Conservation (phyloP, 2,113 vertebrate genomes). For the Neopipo cinnamomea region DNA sequence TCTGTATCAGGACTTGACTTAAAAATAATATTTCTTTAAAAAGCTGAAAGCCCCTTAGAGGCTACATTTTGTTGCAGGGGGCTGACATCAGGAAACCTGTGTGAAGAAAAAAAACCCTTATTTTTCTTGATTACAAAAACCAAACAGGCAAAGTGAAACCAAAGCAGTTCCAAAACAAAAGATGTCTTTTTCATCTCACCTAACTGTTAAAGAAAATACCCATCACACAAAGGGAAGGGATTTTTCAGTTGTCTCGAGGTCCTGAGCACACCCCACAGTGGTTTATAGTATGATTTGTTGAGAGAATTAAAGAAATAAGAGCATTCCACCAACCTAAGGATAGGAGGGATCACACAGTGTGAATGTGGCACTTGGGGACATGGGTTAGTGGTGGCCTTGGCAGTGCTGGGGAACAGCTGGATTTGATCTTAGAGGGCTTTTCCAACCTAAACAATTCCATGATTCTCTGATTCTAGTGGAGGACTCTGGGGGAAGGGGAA, state of each 20-base stretch:
- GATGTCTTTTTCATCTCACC: neutral
- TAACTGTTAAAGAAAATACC: neutral
- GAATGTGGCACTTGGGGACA: neutral
- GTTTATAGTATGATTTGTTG: neutral
- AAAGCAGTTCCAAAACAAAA: neutral
- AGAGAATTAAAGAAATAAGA: neutral
- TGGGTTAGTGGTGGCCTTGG: neutral
- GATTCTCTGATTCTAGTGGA: neutral
- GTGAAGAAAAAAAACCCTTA: neutral
- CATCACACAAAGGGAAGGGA: accelerated
- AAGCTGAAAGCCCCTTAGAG: neutral
- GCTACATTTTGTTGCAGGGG: neutral
- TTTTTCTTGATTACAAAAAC: neutral
- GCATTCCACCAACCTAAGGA: neutral
- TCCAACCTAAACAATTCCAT: neutral
- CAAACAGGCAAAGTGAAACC: neutral
- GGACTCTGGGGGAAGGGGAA: neutral
- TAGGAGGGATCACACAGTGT: neutral
- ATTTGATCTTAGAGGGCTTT: neutral
- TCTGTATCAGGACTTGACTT: neutral
- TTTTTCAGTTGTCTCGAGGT: neutral
- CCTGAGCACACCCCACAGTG: neutral
- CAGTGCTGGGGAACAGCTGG: neutral
- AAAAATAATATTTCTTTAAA: neutral
- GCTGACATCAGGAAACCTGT: neutral